Conservation (phyloP, 2,888 invertebrate species). For the Limnephilus auricula region DNA sequence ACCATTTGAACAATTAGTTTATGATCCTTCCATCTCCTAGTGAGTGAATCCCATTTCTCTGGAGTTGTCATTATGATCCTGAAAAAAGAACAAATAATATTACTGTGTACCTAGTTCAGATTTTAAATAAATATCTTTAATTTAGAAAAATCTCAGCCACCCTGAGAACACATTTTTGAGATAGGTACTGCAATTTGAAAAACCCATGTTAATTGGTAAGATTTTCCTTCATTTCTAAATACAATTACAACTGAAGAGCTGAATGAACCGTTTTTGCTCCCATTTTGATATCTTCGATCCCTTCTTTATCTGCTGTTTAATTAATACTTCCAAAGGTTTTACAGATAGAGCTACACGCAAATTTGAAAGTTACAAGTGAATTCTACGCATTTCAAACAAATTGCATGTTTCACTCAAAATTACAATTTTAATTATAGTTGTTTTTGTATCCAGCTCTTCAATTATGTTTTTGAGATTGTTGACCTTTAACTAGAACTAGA, state of each 20-base stretch:
- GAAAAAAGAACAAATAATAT: constrained; percentile 66
- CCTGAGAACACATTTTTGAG: neutral
- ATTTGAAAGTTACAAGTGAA: no score
- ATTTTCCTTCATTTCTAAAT: neutral
- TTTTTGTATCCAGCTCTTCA: no score
- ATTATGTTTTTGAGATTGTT: neutral
- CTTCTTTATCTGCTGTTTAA: no score
- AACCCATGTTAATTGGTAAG: neutral
- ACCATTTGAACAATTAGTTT: constrained; percentile 80
- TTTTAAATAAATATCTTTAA: neutral
- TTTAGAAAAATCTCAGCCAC: neutral
- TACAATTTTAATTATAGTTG: no score
- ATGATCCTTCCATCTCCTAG: constrained; percentile 85
- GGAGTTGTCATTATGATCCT: constrained; percentile 88
- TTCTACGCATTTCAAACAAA: no score
- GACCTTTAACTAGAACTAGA: neutral
- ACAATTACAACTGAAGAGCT: neutral
- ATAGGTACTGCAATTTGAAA: neutral
- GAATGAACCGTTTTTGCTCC: no score
- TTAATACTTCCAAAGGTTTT: no score
- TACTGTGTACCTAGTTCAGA: neutral
- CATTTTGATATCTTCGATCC: no score
- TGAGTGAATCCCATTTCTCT: constrained; percentile 91
- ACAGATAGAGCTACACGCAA: no score
- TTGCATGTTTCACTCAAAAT: no score